Evolutionary conservation across 2,797 vertebrate genomes (phyloP), one percentile per base, ranked within the genome.

Genomic region (Tachyglossus aculeatus): DNA sequence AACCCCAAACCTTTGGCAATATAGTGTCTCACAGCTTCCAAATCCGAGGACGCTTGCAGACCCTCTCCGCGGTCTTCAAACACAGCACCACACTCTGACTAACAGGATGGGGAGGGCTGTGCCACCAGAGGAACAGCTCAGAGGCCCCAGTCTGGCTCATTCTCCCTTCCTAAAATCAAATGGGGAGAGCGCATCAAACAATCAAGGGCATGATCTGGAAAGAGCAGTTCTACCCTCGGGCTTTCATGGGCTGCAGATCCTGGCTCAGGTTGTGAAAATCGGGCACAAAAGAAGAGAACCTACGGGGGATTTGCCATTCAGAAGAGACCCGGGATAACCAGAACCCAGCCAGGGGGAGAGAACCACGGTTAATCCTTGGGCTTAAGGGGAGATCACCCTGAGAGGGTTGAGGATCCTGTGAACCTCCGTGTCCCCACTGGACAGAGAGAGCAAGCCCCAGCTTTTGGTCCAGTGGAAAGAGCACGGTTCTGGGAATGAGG

Each of bases 1-100:
- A 61, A 83, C 80, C 74, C 27, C 62, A 78, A 87, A 73, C 75
- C 77, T 77, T 77, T 73, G 78, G 78, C 70, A 77, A 68, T 73
- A 67, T n/a, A n/a, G 61, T 3, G 9, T 25, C 65, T 54, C 10
- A 15, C 39, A 2, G 5, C 48, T 78, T 73, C 76, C 73, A 63
- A 68, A 74, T 67, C 58, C 29, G 52, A 62, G 65, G 19, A 18
- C 25, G 0, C 2, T 51, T 13, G 9, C 36, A 57, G 47, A 78
- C 71, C 13, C 18, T 34, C n/a, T n/a, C n/a, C n/a, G n/a, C 44
- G 56, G 40, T 55, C 73, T 85, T 72, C 48, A 44, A 63, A 71
- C 63, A 50, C 31, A 33, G 48, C 62, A 63, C 25, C 6, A 48
- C 31, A 5, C 9, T 15, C 1, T 56, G 56, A 61, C 52, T 60